phyloP scores from a whole-genome alignment of 2,113 vertebrate species.

The Xiphophorus maculatus region DNA sequence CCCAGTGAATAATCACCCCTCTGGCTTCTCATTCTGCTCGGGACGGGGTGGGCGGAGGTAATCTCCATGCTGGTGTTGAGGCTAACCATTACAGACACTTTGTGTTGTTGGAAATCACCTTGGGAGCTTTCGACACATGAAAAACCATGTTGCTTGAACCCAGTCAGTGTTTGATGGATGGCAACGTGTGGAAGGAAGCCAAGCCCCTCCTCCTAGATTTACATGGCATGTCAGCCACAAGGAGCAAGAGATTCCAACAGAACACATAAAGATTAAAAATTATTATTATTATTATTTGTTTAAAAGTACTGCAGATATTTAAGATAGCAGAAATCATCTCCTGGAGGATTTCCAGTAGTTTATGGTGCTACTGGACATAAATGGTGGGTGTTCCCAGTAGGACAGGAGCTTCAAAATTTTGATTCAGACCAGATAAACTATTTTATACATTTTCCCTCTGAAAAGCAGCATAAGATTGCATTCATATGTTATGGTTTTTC shows the following conservation, averaged over 20 bases:
- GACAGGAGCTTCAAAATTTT: background rate
- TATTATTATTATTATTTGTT: background rate
- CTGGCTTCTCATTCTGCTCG: constrained; percentile 15
- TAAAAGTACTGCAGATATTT: background rate
- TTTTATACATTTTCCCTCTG: background rate
- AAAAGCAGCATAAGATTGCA: background rate
- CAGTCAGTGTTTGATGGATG: constrained; percentile 21
- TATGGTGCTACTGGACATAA: background rate
- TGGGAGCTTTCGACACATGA: constrained; percentile 33
- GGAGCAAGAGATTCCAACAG: background rate
- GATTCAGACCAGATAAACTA: background rate
- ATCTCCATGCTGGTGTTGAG: constrained; percentile 38
- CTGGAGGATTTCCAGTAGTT: background rate
- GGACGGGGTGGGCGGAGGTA: constrained; percentile 7
- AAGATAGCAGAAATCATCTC: background rate
- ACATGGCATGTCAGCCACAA: constrained; percentile 4
- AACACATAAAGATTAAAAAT: background rate
- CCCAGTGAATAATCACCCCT: constrained; percentile 47
- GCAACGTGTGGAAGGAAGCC: constrained; percentile 9
- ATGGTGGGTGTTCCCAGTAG: background rate
- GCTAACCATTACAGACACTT: constrained; percentile 33
- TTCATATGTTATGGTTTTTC: too few relatives aligned
- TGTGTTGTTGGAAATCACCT: constrained; percentile 38
- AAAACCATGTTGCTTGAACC: constrained; percentile 22
- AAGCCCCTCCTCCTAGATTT: constrained; percentile 16